These are phyloP conservation scores for Eupelmus urozonus DNA, from an alignment of 2,888 invertebrate species.

Conservation along the genomic window DNA sequence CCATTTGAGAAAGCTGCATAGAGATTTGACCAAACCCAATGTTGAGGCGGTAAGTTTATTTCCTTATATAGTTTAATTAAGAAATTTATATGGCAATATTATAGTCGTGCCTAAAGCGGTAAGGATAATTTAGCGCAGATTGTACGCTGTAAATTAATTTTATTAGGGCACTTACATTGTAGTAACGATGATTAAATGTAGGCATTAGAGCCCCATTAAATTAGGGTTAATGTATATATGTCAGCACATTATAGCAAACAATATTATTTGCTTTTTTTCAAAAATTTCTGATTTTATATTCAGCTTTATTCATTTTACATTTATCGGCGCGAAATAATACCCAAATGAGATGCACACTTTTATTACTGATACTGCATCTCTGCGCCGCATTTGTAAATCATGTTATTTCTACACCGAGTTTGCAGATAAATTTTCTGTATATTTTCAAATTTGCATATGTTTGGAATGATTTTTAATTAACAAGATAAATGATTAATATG, in stretches of 20 bases:
- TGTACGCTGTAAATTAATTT: no score
- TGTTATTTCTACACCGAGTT: slow-evolving; percentile 1
- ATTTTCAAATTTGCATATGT: slow-evolving; percentile 7
- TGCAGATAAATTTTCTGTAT: neutral
- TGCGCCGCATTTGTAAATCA: neutral
- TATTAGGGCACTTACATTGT: no score
- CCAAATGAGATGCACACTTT: neutral
- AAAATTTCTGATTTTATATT: no score
- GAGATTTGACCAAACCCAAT: slow-evolving; percentile 90
- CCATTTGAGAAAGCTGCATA: slow-evolving; percentile 89
- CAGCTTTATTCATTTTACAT: neutral
- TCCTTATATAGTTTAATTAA: no score
- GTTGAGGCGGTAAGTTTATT: slow-evolving; percentile 89
- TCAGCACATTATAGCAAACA: no score
- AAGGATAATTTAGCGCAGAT: no score
- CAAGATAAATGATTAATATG: neutral
- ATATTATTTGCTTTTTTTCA: no score
- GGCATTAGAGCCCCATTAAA: no score
- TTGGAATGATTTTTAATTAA: neutral
- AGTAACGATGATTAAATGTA: no score
- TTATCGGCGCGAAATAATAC: neutral
- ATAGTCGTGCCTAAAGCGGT: no score
- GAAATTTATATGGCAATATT: no score
- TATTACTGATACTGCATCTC: neutral
- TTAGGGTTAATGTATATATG: no score